Evolutionary conservation across 2,888 invertebrate genomes (phyloP), one percentile per base, ranked within the genome.

Genomic region (Litoditis marina): DNA sequence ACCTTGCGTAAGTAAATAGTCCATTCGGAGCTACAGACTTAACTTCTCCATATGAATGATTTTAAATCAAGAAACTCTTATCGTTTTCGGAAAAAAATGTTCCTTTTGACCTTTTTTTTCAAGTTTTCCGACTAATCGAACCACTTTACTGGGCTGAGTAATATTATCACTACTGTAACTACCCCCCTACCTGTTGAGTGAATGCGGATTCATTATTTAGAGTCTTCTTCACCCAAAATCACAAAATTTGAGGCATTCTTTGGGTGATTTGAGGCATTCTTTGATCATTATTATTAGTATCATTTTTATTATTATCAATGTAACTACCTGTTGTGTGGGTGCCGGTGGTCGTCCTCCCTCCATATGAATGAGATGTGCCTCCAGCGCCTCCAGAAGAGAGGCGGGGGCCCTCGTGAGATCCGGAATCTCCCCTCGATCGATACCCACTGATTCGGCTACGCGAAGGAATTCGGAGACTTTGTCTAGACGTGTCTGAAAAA

Each of bases 381-480:
- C 96, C 75, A 98, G 86, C 0, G 98, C 96, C 85, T 98, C 96
- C 64, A 98, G 86, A 58, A 98, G 87, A 84, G 94, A 94, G 84
- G 94, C 93, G 1, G 96, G 96, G 0, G 95, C 96, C 87, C 94
- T 93, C 6, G 95, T 94, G 78, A 96, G 88, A 86, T 96, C 96
- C 46, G 96, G 96, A 84, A 96, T 95, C 84, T 96, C 95, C 32
- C 94, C 94, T 85, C 94, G 94, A 84, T 96, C 95, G 81, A 96
- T 94, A 57, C 96, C 96, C 74, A 95, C 93, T 84, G 92, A 92
- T 85, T 88, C 88, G 27, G 88, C 88, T 27, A 87, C 86, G 80
- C 94, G 94, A 65, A 98, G 88, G 86, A 98, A 96, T 87, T 96
- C 95, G 66, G 92, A 92, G 66, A 98, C 95, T 85, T 92, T 89